A percentile compares a stretch with the other conserved stretches of the same genome.
Conservation (phyloP, 2,888 invertebrate species). For the Tetragonula carbonaria region DNA sequence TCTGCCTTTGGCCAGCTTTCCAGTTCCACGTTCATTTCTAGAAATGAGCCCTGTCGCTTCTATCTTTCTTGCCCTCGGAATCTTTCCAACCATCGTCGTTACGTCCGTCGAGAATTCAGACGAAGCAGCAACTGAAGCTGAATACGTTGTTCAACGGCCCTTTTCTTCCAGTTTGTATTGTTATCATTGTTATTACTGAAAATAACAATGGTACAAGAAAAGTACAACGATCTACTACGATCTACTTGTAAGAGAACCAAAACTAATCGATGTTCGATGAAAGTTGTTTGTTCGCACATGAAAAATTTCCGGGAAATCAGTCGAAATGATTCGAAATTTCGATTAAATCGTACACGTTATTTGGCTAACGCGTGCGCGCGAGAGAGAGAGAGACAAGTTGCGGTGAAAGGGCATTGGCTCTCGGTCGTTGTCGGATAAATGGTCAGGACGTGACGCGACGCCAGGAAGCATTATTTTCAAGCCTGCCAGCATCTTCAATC, state of each 20-base stretch:
- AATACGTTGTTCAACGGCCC: too few relatives aligned
- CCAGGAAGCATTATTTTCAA: constrained; percentile 53
- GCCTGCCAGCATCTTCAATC: constrained; percentile 58
- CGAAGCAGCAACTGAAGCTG: not conserved
- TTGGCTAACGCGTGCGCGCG: not conserved
- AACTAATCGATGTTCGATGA: too few relatives aligned
- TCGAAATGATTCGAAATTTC: too few relatives aligned
- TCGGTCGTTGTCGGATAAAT: constrained; percentile 10
- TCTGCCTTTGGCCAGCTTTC: not conserved
- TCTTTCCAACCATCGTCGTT: not conserved
- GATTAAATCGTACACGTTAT: not conserved
- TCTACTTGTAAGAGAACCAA: too few relatives aligned
- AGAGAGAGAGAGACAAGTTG: too few relatives aligned
- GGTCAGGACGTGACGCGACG: not conserved
- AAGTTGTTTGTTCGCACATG: too few relatives aligned
- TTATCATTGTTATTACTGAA: too few relatives aligned
- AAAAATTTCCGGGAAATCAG: too few relatives aligned
- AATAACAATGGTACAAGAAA: too few relatives aligned
- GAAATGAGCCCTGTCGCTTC: not conserved
- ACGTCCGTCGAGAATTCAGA: not conserved
- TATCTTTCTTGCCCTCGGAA: not conserved
- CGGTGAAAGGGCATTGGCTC: not conserved
- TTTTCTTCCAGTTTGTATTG: too few relatives aligned
- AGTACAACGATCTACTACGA: too few relatives aligned
- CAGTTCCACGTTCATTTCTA: not conserved